These are phyloP conservation scores for Diarsia brunnea DNA, from an alignment of 2,888 invertebrate genomes.

Conservation along the genomic window DNA sequence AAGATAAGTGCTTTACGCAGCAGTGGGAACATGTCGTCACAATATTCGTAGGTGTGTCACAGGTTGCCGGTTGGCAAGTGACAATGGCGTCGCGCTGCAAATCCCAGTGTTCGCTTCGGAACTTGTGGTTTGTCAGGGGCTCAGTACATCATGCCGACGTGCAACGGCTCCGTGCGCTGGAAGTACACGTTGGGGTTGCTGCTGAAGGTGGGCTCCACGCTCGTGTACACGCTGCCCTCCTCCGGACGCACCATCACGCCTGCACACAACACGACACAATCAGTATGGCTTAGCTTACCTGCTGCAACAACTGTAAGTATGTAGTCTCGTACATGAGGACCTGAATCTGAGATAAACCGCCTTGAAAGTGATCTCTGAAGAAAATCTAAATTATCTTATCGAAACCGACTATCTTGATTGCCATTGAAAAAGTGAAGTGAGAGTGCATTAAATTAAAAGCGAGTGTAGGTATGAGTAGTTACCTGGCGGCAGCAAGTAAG, in stretches of 20 bases:
- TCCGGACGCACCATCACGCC: slow-evolving; percentile 95
- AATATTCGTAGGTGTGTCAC: slow-evolving; percentile 59
- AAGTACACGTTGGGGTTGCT: slow-evolving; percentile 98
- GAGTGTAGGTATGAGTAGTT: slow-evolving; percentile 73
- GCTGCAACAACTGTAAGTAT: not conserved
- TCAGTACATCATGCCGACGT: slow-evolving; percentile 97
- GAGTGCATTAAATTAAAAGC: slow-evolving; percentile 57
- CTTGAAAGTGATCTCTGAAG: slow-evolving; percentile 13
- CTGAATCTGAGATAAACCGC: slow-evolving; percentile 17
- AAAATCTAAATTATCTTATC: slow-evolving; percentile 8
- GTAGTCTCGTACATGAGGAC: slow-evolving; percentile 28
- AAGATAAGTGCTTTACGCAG: slow-evolving; percentile 52
- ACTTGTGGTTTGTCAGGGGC: slow-evolving; percentile 88
- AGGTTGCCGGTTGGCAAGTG: slow-evolving; percentile 65
- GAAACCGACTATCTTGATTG: not conserved
- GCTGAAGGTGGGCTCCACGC: slow-evolving; percentile 95
- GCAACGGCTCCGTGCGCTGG: slow-evolving; percentile 94
- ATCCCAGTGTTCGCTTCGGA: slow-evolving; percentile 87
- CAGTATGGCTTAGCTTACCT: slow-evolving; percentile 34
- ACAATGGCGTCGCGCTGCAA: slow-evolving; percentile 81
- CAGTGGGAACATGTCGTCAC: slow-evolving; percentile 63
- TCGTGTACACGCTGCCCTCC: slow-evolving; percentile 96
- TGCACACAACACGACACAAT: slow-evolving; percentile 75
- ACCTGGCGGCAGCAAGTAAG: slow-evolving; percentile 89
- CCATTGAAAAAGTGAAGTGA: slow-evolving; percentile 18